A percentile compares a stretch with the other conserved stretches of the same genome.
These are phyloP conservation scores for Resseliella maxima DNA, from an alignment of 2,888 invertebrate genomes.

Conservation along the genomic window DNA sequence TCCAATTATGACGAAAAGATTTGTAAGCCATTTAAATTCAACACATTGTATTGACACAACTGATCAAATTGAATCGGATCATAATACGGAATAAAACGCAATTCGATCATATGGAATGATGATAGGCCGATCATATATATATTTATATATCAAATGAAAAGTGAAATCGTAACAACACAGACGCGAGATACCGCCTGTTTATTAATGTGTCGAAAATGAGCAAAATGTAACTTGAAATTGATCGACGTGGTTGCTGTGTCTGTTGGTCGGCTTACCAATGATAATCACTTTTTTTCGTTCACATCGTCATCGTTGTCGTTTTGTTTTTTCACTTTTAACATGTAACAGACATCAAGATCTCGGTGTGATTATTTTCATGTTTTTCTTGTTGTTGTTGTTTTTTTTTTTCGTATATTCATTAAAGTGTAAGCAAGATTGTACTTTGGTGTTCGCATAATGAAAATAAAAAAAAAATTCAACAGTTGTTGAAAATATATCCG, in stretches of 20 bases:
- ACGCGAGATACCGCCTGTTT: too few relatives aligned
- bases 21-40: too few relatives aligned
- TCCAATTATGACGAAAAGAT: too few relatives aligned
- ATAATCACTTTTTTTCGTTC: neutral
- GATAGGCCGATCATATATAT: too few relatives aligned
- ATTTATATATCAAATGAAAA: too few relatives aligned
- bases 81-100: too few relatives aligned
- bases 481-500: neutral
- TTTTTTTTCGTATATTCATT: neutral
- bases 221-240: too few relatives aligned
- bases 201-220: too few relatives aligned
- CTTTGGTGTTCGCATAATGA: conserved; percentile 3
- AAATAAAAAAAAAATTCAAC: neutral
- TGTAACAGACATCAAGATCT: neutral
- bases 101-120: too few relatives aligned
- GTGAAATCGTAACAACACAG: too few relatives aligned
- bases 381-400: neutral
- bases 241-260: neutral
- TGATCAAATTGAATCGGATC: too few relatives aligned
- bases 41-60: too few relatives aligned
- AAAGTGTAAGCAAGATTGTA: conserved; percentile 15
- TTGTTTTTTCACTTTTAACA: neutral
- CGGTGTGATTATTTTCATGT: neutral
- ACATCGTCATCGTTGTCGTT: neutral
- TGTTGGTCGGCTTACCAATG: neutral